These are phyloP conservation scores for Listrodromus nycthemerus DNA, from an alignment of 2,888 invertebrate genomes.

Conservation along the genomic window DNA sequence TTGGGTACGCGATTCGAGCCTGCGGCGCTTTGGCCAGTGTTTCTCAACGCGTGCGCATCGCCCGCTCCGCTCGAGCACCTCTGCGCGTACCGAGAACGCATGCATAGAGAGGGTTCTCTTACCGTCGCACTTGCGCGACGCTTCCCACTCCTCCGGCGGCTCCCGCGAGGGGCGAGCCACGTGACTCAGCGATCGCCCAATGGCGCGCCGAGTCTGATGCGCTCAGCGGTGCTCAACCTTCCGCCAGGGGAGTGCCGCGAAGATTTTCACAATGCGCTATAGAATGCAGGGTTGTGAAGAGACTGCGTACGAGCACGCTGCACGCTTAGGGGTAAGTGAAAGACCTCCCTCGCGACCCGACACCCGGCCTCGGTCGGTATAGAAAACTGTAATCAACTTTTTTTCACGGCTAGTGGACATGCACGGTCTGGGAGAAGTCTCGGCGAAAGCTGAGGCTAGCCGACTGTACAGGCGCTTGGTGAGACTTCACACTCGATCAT, in stretches of 20 bases:
- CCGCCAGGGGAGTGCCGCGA: background rate
- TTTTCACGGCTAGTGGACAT: no score
- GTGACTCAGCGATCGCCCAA: conserved; percentile 80
- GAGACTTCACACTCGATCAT: no score
- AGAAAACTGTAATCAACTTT: no score
- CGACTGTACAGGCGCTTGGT: no score
- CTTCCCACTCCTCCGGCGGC: conserved; percentile 67
- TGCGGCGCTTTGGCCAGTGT: conserved; percentile 42
- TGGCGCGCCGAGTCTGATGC: conserved; percentile 77
- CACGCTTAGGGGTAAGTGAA: no score
- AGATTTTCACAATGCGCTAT: conserved; percentile 35
- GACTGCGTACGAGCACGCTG: background rate
- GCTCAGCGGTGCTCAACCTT: conserved; percentile 79
- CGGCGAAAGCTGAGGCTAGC: no score
- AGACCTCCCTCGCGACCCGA: no score
- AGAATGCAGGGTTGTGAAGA: conserved; percentile 50
- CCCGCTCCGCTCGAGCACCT: background rate
- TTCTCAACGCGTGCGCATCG: conserved; percentile 38
- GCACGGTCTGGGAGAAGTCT: no score
- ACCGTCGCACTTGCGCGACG: conserved; percentile 58
- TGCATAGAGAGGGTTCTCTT: background rate
- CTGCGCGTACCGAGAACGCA: conserved; percentile 8
- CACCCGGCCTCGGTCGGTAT: no score
- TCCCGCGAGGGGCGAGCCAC: conserved; percentile 73
- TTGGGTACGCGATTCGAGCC: conserved; percentile 23